A percentile compares a stretch with the other conserved stretches of the same genome.
These are phyloP conservation scores for Cryptoprocta ferox DNA, from an alignment of 2,797 vertebrate genomes.

Conservation along the genomic window DNA sequence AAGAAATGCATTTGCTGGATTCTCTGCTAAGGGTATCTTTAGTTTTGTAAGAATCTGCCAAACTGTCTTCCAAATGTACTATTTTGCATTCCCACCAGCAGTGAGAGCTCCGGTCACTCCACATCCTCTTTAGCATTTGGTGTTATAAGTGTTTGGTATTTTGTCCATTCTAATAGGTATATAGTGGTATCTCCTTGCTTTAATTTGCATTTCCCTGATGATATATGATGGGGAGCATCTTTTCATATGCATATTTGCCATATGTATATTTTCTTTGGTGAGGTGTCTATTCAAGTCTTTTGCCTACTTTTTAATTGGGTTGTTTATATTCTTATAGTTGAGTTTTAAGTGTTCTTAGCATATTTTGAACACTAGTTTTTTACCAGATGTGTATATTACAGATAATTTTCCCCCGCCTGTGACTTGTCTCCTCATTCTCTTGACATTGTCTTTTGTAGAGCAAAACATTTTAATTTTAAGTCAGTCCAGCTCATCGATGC, in stretches of 20 bases:
- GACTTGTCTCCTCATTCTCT: neutral
- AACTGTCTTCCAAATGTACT: neutral
- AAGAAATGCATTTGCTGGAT: neutral
- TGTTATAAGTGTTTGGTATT: neutral
- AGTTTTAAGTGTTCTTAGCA: neutral
- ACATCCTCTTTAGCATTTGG: neutral
- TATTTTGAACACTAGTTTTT: neutral
- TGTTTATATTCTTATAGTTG: neutral
- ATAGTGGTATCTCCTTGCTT: neutral
- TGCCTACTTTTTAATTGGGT: neutral
- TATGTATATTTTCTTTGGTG: neutral
- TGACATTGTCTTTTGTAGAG: neutral
- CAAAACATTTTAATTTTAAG: neutral
- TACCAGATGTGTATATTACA: neutral
- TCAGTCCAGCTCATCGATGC: neutral
- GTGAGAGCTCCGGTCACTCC: neutral
- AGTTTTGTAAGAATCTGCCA: neutral
- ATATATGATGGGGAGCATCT: neutral
- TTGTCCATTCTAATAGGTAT: neutral
- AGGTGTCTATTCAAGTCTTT: neutral
- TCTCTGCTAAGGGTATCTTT: neutral
- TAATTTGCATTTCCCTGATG: neutral
- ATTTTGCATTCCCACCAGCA: neutral
- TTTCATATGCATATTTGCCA: neutral
- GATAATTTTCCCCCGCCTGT: neutral